Percentiles rank a stretch among this genome's conserved stretches.
These are phyloP conservation scores for Athetis lepigone DNA, from an alignment of 2,888 invertebrate species.

Conservation along the genomic window DNA sequence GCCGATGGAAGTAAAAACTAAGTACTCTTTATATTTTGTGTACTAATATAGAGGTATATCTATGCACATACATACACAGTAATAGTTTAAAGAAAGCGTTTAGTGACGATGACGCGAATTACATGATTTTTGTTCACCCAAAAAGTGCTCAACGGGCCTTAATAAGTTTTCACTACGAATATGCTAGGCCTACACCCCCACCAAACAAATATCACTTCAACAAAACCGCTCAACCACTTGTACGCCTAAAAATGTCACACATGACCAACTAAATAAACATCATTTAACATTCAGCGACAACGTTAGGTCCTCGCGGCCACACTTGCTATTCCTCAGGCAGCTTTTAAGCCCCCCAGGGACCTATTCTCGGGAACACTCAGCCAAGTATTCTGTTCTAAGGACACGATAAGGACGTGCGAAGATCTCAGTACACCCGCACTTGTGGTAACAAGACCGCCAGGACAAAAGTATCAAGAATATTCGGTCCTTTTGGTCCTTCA, in stretches of 20 bases:
- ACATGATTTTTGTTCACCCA: too few species aligned
- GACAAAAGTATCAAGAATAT: constrained; percentile 13
- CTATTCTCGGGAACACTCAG: constrained; percentile 24
- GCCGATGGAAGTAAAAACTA: too few species aligned
- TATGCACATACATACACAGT: too few species aligned
- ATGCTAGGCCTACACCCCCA: too few species aligned
- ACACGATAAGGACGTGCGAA: constrained; percentile 34
- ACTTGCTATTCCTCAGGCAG: constrained; percentile 27
- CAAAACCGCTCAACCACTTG: too few species aligned
- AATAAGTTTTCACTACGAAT: too few species aligned
- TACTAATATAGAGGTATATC: too few species aligned
- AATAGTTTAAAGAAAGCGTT: too few species aligned
- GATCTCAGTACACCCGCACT: constrained; percentile 44
- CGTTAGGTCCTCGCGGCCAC: constrained; percentile 6
- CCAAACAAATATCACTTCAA: too few species aligned
- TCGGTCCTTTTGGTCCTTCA: constrained; percentile 19
- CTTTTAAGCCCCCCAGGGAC: constrained; percentile 29
- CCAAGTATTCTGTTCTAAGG: constrained; percentile 35
- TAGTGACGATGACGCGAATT: too few species aligned
- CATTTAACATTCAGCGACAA: constrained; percentile 22
- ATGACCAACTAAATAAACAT: constrained; percentile 23
- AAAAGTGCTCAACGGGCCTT: too few species aligned
- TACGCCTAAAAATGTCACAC: not conserved
- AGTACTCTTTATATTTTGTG: too few species aligned
- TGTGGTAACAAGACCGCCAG: constrained; percentile 20